phyloP scores from a whole-genome alignment of 2,888 invertebrate genomes.

The Callinectes sapidus region DNA sequence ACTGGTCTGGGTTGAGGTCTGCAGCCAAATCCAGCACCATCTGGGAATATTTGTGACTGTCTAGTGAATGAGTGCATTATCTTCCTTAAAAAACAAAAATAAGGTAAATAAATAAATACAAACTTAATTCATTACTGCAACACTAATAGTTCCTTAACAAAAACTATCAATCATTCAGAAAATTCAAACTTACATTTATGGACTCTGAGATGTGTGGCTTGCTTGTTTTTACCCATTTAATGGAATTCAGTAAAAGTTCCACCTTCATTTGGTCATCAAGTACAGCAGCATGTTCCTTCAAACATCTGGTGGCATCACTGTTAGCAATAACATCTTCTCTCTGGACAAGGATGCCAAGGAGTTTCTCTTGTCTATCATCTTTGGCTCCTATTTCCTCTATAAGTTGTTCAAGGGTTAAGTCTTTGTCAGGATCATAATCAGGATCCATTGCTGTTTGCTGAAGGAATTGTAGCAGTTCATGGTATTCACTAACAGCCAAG shows the following conservation, averaged over 20 bases:
- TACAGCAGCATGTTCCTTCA: neutral
- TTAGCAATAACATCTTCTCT: slow-evolving; percentile 47
- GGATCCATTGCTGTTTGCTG: slow-evolving; percentile 56
- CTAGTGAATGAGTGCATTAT: neutral
- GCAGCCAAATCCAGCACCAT: slow-evolving; percentile 47
- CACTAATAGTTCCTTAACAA: neutral
- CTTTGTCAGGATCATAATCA: slow-evolving; percentile 57
- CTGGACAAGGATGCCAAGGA: slow-evolving; percentile 40
- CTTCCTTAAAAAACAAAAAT: neutral
- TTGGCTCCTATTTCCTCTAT: slow-evolving; percentile 33
- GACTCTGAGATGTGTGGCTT: neutral
- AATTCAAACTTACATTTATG: slow-evolving; percentile 42
- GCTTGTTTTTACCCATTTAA: slow-evolving; percentile 30
- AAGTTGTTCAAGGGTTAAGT: slow-evolving; percentile 40
- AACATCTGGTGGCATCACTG: slow-evolving; percentile 17
- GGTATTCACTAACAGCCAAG: neutral
- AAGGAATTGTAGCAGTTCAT: slow-evolving; percentile 52
- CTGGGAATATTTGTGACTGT: slow-evolving; percentile 25
- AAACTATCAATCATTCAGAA: neutral
- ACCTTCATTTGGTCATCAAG: neutral
- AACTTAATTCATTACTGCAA: neutral
- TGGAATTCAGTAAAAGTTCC: slow-evolving; percentile 11
- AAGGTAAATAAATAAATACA: neutral
- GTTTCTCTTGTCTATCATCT: slow-evolving; percentile 47
- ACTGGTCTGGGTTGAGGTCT: slow-evolving; percentile 36